Evolutionary conservation across 1,140 invertebrate species (phyloP).

Genomic region (Calephelis virginiensis): DNA sequence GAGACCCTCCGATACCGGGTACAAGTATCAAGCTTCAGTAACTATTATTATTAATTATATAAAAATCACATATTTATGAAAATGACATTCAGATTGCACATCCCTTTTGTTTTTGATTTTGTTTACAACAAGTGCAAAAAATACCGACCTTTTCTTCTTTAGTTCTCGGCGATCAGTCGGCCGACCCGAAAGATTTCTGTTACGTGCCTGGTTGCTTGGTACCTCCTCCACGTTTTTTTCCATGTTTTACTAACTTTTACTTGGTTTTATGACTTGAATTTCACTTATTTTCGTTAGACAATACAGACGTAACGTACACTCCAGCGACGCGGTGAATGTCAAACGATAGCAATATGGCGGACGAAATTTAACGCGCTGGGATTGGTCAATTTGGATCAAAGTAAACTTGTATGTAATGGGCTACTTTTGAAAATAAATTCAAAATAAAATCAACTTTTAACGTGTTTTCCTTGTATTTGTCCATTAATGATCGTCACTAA

Average conservation of each 20-base stretch:
- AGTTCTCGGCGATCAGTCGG: constrained; percentile 18
- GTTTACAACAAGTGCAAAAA: constrained; percentile 17
- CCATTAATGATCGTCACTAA: neutral
- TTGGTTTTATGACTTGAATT: too few relatives aligned
- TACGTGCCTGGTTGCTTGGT: constrained; percentile 17
- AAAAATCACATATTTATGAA: too few relatives aligned
- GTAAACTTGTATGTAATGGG: too few relatives aligned
- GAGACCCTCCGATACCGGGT: too few relatives aligned
- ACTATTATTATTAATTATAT: too few relatives aligned
- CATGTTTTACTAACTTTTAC: constrained; percentile 8
- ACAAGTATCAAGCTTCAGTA: too few relatives aligned
- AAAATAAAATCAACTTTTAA: too few relatives aligned
- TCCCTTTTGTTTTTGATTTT: constrained; percentile 15
- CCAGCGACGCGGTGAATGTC: constrained; percentile 11
- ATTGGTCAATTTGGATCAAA: too few relatives aligned
- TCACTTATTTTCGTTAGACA: constrained; percentile 17
- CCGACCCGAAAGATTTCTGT: constrained; percentile 18
- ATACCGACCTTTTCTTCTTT: constrained; percentile 13
- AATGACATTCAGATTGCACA: too few relatives aligned
- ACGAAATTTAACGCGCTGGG: too few relatives aligned
- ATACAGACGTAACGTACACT: constrained; percentile 17
- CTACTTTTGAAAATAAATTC: too few relatives aligned
- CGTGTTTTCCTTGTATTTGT: too few relatives aligned
- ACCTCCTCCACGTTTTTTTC: constrained; percentile 16
- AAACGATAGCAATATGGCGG: neutral